Evolutionary conservation across 92 coral and sea anemone genomes (phyloP), one percentile per base, ranked within the genome.

Genomic region (Pocillopora grandis): DNA sequence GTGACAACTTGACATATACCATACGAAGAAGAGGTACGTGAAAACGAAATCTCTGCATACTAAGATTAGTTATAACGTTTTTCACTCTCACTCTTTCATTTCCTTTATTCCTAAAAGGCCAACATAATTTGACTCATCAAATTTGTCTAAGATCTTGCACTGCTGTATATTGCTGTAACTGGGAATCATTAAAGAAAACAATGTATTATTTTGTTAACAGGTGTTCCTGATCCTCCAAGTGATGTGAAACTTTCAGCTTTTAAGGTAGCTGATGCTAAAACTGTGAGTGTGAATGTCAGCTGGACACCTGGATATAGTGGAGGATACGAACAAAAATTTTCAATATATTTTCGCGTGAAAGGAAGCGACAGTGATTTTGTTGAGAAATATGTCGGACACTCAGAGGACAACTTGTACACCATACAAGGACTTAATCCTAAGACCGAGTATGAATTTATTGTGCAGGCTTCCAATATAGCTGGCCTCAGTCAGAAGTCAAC

Each of bases 231-330:
- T 76, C 19, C 87, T 7, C 97, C 97, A 62, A 74, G 52, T n/a
- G 91, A 91, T 9, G 71, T 93, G 18, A 84, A 78, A 1, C 89
- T 90, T 61, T 42, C 14, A 1, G 85, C 86, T 16, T 71, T 81
- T 21, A 84, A 84, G 36, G 90, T 88, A 16, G 76, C 88, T 12
- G 57, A 81, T 10, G 85, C 89, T 48, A 83, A 90, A 57, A 93
- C 84, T 62, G 90, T 93, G 16, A 84, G 85, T 64, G 87, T 93
- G 16, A 93, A 91, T 49, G 72, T 93, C 49, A 91, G 91, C n/a
- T 93, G 97, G 97, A 89, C 90, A 1, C 91, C 97, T 13, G 97
- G 97, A 6, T 93, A 93, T 31, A 85, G 86, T 69, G 97, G 97
- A 21, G 97, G 97, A 3, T 70, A 76, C 17, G 42, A 27, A 7